A percentile compares a stretch with the other conserved stretches of the same genome.
Conservation (phyloP, 1,140 invertebrate genomes). For the Pantala flavescens region DNA sequence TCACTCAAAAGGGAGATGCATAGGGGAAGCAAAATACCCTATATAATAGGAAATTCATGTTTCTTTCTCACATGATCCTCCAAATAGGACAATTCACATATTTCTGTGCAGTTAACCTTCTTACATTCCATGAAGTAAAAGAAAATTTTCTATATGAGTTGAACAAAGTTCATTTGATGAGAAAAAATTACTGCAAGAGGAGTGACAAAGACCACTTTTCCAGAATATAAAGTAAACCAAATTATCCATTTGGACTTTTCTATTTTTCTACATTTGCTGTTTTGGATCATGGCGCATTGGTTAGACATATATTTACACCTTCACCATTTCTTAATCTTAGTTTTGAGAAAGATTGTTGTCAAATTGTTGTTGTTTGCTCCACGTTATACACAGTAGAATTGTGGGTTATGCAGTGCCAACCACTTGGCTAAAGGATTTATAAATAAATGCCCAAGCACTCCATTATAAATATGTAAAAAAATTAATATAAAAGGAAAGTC, state of each 20-base stretch:
- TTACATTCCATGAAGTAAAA: neutral
- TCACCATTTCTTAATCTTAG: constrained; percentile 6
- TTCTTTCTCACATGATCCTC: too few species aligned
- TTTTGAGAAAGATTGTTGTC: constrained; percentile 10
- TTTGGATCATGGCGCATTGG: neutral
- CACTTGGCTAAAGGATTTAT: neutral
- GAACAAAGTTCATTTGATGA: neutral
- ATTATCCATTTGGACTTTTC: constrained; percentile 6
- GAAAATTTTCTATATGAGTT: neutral
- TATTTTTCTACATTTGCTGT: constrained; percentile 10
- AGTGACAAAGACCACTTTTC: neutral
- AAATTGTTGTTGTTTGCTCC: constrained; percentile 9
- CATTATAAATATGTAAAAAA: constrained; percentile 7
- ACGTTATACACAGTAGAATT: constrained; percentile 3
- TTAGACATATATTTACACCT: constrained; percentile 7
- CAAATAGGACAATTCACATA: too few species aligned
- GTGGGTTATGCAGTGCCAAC: constrained; percentile 1
- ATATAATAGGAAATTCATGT: too few species aligned
- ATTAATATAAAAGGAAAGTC: constrained; percentile 8
- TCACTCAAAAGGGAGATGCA: too few species aligned
- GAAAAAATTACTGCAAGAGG: neutral
- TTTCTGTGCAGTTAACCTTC: too few species aligned
- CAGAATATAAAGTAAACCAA: neutral
- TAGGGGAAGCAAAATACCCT: too few species aligned
- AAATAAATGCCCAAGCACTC: constrained; percentile 5